These are phyloP conservation scores for Sphenodon punctatus DNA, from an alignment of 2,797 vertebrate genomes.

Conservation along the genomic window DNA sequence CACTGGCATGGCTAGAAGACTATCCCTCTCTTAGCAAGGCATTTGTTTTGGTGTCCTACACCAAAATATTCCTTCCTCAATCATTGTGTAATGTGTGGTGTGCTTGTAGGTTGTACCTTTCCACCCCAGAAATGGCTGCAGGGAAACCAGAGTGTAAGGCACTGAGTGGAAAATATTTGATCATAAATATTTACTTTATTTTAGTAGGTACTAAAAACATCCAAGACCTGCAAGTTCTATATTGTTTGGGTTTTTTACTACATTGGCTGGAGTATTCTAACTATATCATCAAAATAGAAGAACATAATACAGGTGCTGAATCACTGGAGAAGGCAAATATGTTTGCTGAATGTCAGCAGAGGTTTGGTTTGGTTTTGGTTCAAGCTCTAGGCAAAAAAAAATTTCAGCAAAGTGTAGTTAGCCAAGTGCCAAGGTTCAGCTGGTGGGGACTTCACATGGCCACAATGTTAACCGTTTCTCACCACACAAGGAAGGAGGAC, in stretches of 20 bases:
- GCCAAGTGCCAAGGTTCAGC: not conserved
- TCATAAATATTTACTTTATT: not conserved
- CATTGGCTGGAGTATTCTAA: not conserved
- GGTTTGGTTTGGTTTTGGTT: not conserved
- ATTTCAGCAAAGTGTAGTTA: not conserved
- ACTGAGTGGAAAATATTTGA: not conserved
- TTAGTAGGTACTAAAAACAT: not conserved
- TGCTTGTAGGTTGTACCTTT: too few species aligned
- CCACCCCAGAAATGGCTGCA: not conserved
- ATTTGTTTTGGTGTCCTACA: not conserved
- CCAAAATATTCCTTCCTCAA: not conserved
- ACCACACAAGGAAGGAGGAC: too few species aligned
- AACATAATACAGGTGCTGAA: not conserved
- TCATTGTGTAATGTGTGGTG: not conserved
- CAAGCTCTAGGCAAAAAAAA: not conserved
- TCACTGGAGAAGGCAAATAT: not conserved
- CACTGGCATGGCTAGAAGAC: not conserved
- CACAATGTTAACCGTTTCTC: not conserved
- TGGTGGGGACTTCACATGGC: not conserved
- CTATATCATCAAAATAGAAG: not conserved
- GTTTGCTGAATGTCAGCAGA: not conserved
- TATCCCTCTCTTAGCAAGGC: not conserved
- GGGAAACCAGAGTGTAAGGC: not conserved
- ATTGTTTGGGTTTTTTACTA: not conserved
- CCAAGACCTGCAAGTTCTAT: fast-evolving